Percentiles rank a stretch among this genome's conserved stretches.
Conservation (phyloP, 2,797 vertebrate species). For the Anabacerthia variegaticeps region DNA sequence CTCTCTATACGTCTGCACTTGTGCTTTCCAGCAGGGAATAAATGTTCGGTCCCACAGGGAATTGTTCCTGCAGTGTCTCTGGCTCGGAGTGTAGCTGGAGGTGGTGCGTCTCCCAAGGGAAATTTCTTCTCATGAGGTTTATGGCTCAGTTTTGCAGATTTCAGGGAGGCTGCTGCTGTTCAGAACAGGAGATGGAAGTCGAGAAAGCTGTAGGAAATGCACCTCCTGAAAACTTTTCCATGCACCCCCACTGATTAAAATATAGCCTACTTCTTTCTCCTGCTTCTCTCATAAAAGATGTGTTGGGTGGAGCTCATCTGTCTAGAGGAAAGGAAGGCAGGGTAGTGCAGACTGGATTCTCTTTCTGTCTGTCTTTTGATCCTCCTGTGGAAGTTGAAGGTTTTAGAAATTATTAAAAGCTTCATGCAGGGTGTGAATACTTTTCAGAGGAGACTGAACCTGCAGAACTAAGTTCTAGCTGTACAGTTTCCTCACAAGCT, state of each 20-base stretch:
- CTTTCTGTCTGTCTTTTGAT: constrained; percentile 53
- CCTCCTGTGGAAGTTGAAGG: constrained; percentile 27
- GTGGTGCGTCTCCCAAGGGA: constrained; percentile 5
- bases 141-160: neutral
- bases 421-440: constrained; percentile 10
- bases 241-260: constrained; percentile 11
- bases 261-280: neutral
- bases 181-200: neutral
- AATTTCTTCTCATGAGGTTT: neutral
- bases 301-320: constrained; percentile 19
- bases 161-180: neutral
- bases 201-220: neutral
- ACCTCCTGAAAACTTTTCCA: neutral
- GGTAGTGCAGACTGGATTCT: constrained; percentile 1
- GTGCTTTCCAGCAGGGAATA: neutral
- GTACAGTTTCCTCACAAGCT: neutral
- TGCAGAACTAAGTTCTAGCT: constrained; percentile 16
- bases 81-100: neutral
- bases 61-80: neutral
- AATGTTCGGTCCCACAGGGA: neutral
- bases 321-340: constrained; percentile 14
- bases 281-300: constrained; percentile 5
- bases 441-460: constrained; percentile 29
- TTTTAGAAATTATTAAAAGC: constrained; percentile 57
- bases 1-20: neutral